Base-by-base conservation (phyloP, 2,797 vertebrate genomes). In the Thaleichthys pacificus region DNA sequence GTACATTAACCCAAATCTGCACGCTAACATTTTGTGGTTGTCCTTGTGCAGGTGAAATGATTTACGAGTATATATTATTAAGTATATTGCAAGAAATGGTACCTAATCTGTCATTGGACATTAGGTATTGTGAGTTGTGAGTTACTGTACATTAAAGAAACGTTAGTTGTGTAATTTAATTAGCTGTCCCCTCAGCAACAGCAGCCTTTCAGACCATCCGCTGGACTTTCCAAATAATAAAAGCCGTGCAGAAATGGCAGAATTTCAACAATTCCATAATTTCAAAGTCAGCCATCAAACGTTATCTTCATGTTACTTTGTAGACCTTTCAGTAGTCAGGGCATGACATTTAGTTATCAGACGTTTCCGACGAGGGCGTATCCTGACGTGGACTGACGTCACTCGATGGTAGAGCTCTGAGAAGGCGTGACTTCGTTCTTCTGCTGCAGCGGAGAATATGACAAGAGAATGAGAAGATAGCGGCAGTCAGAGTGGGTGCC, bases 401-500 rank as follows among this genome's bases (percentile, higher is more conserved):
- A 90, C 63, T 76, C 80, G 78, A 63, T 78, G 49, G 81, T 76
- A 78, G 63, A 79, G 64, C 84, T 22, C 66, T 79, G 87, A 85
- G 92, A 89, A 84, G 93, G 93, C 90, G 92, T 91, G 92, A 84
- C 85, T 71, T 88, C 66, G 54, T 22, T 71, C 77, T 89, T 88
- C 89, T 93, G 89, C 93, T 93, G 93, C 92, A 93, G 93, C 92
- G 83, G 89, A 93, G 91, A 91, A 91, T 89, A 89, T 91, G 89
- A 92, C 89, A 92, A 89, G 89, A 86, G 90, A 88, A 89, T 85
- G 79, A 77, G 86, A 78, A 76, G 77, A 77, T 77, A 79, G 78
- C 63, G 68, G 54, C 76, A 54, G 80, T 56, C 67, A 79, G 89
- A 85, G 88, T 82, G 88, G 78, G 79, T 82, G 79, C 76, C 86